These are phyloP conservation scores for Hydrotaea diabolus DNA, from an alignment of 2,888 invertebrate species.

Conservation along the genomic window DNA sequence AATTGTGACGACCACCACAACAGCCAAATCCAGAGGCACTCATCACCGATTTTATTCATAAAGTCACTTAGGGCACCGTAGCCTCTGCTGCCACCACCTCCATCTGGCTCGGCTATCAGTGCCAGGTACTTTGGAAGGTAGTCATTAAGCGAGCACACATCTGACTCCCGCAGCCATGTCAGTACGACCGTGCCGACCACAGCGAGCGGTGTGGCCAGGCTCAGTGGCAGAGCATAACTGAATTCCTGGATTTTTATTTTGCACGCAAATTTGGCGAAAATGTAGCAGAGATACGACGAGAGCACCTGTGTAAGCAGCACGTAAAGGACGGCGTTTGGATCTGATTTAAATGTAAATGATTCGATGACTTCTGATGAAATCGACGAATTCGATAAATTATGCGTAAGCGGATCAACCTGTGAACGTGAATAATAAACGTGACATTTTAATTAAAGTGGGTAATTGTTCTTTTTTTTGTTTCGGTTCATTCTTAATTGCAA, in stretches of 20 bases:
- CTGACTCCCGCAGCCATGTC: conserved; percentile 84
- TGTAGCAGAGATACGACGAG: conserved; percentile 86
- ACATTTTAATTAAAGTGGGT: background rate
- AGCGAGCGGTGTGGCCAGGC: conserved; percentile 88
- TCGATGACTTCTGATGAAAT: conserved; percentile 41
- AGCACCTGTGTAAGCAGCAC: conserved; percentile 85
- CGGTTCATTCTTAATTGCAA: too few relatives aligned
- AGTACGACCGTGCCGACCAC: conserved; percentile 86
- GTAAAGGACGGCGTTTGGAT: conserved; percentile 81
- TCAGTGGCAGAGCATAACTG: conserved; percentile 92
- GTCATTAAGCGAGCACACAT: conserved; percentile 86
- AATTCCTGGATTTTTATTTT: conserved; percentile 94
- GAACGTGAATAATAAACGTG: conserved; percentile 28
- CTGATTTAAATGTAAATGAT: conserved; percentile 72
- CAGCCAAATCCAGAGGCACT: conserved; percentile 90
- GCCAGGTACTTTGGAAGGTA: conserved; percentile 91
- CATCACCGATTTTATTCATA: conserved; percentile 82
- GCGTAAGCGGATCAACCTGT: conserved; percentile 61
- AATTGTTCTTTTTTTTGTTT: too few relatives aligned
- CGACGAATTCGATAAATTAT: conserved; percentile 55
- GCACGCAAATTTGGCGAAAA: conserved; percentile 90
- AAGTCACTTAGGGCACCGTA: conserved; percentile 82
- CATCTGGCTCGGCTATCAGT: conserved; percentile 82
- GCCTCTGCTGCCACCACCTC: background rate
- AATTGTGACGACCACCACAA: conserved; percentile 91